These are phyloP conservation scores for Myiozetetes cayanensis DNA, from an alignment of 2,113 vertebrate species.

Conservation along the genomic window DNA sequence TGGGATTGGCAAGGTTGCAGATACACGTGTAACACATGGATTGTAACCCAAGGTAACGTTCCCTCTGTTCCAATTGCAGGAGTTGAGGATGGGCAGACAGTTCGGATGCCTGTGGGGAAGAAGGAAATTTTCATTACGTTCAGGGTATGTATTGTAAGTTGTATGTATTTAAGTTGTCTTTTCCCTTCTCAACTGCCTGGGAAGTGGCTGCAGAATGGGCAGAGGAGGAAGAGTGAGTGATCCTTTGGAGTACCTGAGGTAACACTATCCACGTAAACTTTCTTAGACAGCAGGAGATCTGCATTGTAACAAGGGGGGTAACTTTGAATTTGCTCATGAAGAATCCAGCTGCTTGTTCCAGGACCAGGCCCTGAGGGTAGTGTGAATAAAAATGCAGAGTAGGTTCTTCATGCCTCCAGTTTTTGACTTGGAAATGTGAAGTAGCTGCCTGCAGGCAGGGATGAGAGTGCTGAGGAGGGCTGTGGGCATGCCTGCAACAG, in stretches of 20 bases:
- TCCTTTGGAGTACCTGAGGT: constrained; percentile 6
- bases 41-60: background rate
- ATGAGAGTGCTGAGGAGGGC: background rate
- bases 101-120: constrained; percentile 95
- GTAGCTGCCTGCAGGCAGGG: background rate
- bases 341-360: background rate
- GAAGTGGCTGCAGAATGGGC: background rate
- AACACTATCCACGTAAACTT: background rate
- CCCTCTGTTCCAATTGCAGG: constrained; percentile 68
- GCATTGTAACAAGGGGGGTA: background rate
- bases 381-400: background rate
- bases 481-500: background rate
- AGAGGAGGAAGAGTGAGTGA: background rate
- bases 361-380: background rate
- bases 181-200: background rate
- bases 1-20: background rate
- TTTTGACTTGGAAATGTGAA: background rate
- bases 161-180: background rate
- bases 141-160: constrained; percentile 72
- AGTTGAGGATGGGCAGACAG: constrained; percentile 94
- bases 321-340: background rate
- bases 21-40: fast-evolving
- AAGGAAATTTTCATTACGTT: constrained; percentile 96
- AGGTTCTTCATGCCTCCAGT: background rate
- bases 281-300: background rate